These are phyloP conservation scores for Colostygia pectinataria DNA, from an alignment of 2,888 invertebrate genomes.

Conservation along the genomic window DNA sequence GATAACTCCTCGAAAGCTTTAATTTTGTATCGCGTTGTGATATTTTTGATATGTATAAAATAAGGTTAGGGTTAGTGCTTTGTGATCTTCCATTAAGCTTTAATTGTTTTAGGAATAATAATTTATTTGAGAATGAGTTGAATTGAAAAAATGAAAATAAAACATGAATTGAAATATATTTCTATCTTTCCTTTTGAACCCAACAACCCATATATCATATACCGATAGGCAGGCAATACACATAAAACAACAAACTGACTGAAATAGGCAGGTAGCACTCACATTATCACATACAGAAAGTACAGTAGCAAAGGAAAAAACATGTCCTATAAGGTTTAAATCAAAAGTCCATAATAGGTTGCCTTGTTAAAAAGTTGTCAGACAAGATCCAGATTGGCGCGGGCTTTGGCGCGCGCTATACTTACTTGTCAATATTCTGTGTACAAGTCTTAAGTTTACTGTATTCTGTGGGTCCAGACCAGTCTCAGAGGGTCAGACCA, in stretches of 20 bases:
- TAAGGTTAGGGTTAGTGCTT: constrained; percentile 55
- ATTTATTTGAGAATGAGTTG: constrained; percentile 53
- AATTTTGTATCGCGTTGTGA: constrained; percentile 71
- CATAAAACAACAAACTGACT: neutral
- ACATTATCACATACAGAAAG: constrained; percentile 30
- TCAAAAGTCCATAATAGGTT: constrained; percentile 47
- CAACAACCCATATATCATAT: constrained; percentile 22
- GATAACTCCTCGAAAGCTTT: constrained; percentile 78
- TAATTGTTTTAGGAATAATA: constrained; percentile 71
- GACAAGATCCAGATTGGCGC: constrained; percentile 54
- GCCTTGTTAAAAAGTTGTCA: constrained; percentile 63
- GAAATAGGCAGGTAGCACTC: constrained; percentile 24
- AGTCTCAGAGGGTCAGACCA: constrained; percentile 34
- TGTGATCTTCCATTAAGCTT: constrained; percentile 75
- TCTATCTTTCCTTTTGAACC: constrained; percentile 54
- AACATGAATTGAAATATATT: constrained; percentile 54
- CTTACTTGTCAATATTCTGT: constrained; percentile 33
- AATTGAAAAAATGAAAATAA: constrained; percentile 50
- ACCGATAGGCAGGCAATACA: constrained; percentile 18
- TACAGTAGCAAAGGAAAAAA: constrained; percentile 34
- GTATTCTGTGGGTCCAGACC: constrained; percentile 20
- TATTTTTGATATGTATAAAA: constrained; percentile 67
- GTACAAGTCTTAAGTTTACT: constrained; percentile 20
- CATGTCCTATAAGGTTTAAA: constrained; percentile 35
- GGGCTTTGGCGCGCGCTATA: constrained; percentile 50